Conservation (phyloP, 2,888 invertebrate species). For the Nezara viridula region DNA sequence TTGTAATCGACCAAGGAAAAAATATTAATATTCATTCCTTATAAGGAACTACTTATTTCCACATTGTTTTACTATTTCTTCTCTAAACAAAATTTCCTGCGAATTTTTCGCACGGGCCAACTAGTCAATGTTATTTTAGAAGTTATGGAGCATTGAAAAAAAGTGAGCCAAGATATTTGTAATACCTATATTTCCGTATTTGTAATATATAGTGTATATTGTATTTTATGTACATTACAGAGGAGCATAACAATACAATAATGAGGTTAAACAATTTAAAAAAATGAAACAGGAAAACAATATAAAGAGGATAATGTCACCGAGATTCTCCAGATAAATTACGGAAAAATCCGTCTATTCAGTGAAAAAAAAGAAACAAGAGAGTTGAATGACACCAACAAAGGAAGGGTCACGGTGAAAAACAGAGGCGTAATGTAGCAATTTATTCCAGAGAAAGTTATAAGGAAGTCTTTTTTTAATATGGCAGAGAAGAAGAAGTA, state of each 20-base stretch:
- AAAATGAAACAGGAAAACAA: not conserved
- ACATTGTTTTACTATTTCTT: no score
- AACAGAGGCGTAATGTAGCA: not conserved
- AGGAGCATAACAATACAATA: not conserved
- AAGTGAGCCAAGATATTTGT: no score
- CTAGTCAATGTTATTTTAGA: no score
- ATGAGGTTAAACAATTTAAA: not conserved
- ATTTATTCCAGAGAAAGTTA: slow-evolving; percentile 4
- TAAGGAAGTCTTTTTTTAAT: not conserved
- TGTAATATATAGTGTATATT: no score
- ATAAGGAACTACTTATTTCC: no score
- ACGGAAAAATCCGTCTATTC: not conserved
- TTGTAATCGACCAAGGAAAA: no score
- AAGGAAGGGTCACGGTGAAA: not conserved
- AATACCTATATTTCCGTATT: no score
- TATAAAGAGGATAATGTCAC: not conserved
- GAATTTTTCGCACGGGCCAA: no score
- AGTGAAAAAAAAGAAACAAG: not conserved
- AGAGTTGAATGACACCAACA: slow-evolving; percentile 7
- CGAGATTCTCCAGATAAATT: not conserved
- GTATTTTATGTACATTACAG: no score
- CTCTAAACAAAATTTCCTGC: no score
- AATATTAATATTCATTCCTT: no score
- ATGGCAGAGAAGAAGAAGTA: not conserved
- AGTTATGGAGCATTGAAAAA: no score